phyloP scores from a whole-genome alignment of 2,797 vertebrate species.

The Bradypodion ventrale region DNA sequence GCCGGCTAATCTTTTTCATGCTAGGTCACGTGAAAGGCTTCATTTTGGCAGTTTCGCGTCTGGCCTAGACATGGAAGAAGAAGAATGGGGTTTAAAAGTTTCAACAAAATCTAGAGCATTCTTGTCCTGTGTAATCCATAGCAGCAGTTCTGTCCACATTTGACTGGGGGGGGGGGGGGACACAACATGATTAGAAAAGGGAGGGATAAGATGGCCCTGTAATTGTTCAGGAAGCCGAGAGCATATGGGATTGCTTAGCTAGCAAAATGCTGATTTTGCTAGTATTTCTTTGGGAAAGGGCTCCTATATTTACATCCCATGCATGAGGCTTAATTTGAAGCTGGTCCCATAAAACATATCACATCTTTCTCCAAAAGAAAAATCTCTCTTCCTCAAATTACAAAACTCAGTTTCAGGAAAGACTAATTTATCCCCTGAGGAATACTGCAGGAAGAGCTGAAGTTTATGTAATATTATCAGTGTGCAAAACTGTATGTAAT shows the following conservation, averaged over 20 bases:
- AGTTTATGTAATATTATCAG: constrained; percentile 50
- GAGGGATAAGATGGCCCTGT: constrained; percentile 43
- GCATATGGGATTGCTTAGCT: constrained; percentile 12
- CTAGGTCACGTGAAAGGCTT: too few species aligned
- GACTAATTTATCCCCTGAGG: constrained; percentile 67
- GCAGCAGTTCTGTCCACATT: background rate
- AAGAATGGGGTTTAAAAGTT: too few species aligned
- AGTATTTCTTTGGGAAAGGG: constrained; percentile 67
- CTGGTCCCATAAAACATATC: constrained; percentile 64
- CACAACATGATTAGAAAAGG: constrained; percentile 22
- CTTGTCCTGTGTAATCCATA: background rate
- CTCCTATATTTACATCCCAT: constrained; percentile 55
- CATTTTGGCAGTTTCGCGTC: too few species aligned
- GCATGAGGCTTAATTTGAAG: constrained; percentile 68
- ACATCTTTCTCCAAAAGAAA: constrained; percentile 23
- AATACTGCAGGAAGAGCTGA: constrained; percentile 40
- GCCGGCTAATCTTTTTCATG: too few species aligned
- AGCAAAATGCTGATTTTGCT: constrained; percentile 57
- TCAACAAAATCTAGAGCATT: background rate
- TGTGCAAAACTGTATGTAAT: background rate
- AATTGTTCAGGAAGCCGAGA: constrained; percentile 57
- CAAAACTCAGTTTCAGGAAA: constrained; percentile 59
- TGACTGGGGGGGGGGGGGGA: constrained; percentile 14
- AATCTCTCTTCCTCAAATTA: constrained; percentile 63
- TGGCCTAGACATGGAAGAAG: too few species aligned